A percentile compares a stretch with the other conserved stretches of the same genome.
Evolutionary conservation across 1,140 invertebrate species (phyloP).

Genomic region (Diabrotica virgifera): DNA sequence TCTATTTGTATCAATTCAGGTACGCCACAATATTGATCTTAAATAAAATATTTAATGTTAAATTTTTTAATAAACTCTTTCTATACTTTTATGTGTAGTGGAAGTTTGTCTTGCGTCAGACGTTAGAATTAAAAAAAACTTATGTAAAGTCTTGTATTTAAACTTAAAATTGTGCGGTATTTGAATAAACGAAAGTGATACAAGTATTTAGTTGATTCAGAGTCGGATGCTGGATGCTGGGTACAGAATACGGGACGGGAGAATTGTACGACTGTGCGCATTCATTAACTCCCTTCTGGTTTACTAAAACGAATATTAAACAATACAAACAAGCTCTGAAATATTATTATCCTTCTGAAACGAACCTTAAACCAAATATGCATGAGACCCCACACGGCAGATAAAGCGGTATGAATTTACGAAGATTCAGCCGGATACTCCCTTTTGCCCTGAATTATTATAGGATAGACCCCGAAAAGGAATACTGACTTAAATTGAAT

Average conservation of each 20-base stretch:
- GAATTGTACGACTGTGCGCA: conserved; percentile 35
- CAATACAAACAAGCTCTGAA: conserved; percentile 40
- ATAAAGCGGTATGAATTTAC: conserved; percentile 21
- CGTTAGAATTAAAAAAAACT: too few relatives aligned
- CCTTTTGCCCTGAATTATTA: conserved; percentile 1
- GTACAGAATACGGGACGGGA: neutral
- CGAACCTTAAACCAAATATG: conserved; percentile 25
- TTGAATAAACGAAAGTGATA: neutral
- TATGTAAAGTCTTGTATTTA: too few relatives aligned
- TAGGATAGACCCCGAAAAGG: neutral
- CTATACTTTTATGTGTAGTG: too few relatives aligned
- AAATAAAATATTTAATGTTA: too few relatives aligned
- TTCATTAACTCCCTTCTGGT: conserved; percentile 38
- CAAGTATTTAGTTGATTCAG: neutral
- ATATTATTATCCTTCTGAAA: conserved; percentile 37
- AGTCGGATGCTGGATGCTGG: neutral
- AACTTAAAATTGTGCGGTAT: too few relatives aligned
- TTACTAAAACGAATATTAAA: conserved; percentile 40
- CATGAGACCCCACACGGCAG: conserved; percentile 17
- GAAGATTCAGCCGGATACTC: conserved; percentile 7
- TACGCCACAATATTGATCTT: too few relatives aligned
- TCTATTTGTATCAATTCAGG: too few relatives aligned
- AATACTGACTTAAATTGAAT: conserved; percentile 1
- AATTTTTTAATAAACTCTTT: too few relatives aligned
- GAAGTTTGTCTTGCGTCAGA: too few relatives aligned